Conservation (phyloP, 2,888 invertebrate species). For the Aspidiotus rigidus region DNA sequence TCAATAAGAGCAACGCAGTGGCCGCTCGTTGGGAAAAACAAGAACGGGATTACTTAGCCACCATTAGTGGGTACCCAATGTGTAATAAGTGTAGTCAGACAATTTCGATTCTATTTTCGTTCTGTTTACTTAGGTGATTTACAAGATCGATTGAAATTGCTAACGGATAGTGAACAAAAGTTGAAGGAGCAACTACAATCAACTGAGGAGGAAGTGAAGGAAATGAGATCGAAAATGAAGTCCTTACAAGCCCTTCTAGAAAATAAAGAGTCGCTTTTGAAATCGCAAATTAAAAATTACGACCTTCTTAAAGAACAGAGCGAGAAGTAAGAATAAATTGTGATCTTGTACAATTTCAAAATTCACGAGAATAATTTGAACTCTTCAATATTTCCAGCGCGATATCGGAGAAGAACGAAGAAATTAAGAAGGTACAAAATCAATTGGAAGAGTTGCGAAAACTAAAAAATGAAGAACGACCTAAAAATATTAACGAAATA, state of each 20-base stretch:
- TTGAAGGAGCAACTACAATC: constrained; percentile 57
- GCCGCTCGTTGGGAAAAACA: constrained; percentile 57
- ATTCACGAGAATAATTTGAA: not conserved
- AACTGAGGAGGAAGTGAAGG: constrained; percentile 39
- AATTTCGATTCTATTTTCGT: no score
- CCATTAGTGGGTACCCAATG: constrained; percentile 43
- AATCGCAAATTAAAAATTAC: constrained; percentile 15
- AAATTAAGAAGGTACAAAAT: constrained; percentile 11
- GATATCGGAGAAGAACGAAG: constrained; percentile 23
- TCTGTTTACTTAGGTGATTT: constrained; percentile 50
- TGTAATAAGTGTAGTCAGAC: no score
- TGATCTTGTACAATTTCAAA: not conserved
- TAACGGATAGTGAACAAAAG: constrained; percentile 58
- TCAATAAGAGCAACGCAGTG: constrained; percentile 49
- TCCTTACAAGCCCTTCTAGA: constrained; percentile 4
- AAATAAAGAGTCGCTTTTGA: constrained; percentile 10
- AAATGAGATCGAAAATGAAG: constrained; percentile 14
- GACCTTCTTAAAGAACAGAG: constrained; percentile 14
- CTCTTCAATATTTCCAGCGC: not conserved
- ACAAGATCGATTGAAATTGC: constrained; percentile 52
- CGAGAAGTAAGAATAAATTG: constrained; percentile 7
- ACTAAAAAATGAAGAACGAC: constrained; percentile 13
- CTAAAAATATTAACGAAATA: no score
- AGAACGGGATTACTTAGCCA: constrained; percentile 57
- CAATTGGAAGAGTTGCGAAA: constrained; percentile 17